phyloP scores from a whole-genome alignment of 2,888 invertebrate species.

The Mechanitis mazaeus region DNA sequence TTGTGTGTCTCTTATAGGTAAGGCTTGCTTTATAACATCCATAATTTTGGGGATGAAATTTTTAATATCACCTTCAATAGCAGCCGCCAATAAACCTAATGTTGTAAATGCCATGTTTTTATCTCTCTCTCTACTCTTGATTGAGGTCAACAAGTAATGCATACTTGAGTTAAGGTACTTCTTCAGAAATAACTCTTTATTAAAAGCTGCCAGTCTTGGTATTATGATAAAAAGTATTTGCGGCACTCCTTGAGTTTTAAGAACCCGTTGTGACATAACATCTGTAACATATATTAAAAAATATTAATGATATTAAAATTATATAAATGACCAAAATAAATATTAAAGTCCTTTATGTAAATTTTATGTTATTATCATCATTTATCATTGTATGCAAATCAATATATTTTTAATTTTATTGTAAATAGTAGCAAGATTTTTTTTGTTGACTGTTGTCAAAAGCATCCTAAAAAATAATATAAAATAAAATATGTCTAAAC shows the following conservation, averaged over 20 bases:
- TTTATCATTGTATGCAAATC: too few species aligned
- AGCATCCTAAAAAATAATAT: too few species aligned
- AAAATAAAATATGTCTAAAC: too few species aligned
- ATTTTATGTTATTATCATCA: too few species aligned
- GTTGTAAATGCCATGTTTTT: conserved; percentile 92
- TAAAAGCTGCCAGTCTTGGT: conserved; percentile 95
- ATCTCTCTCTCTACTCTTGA: conserved; percentile 90
- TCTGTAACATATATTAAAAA: conserved; percentile 58
- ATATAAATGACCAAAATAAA: too few species aligned
- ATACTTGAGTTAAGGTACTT: conserved; percentile 86
- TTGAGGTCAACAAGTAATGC: conserved; percentile 83
- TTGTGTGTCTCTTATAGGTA: conserved; percentile 86
- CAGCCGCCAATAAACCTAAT: conserved; percentile 92
- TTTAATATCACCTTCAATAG: conserved; percentile 88
- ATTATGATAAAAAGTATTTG: conserved; percentile 90
- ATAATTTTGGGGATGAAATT: conserved; percentile 89
- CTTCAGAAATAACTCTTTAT: conserved; percentile 85
- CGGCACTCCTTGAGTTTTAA: conserved; percentile 88
- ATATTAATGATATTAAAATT: too few species aligned
- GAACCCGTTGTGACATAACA: conserved; percentile 86
- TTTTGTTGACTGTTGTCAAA: too few species aligned
- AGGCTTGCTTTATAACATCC: conserved; percentile 84
- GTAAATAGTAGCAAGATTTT: too few species aligned
- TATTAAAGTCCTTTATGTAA: too few species aligned
- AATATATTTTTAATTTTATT: too few species aligned